Evolutionary conservation across 2,113 vertebrate genomes (phyloP).

Genomic region (Cacatua alba): DNA sequence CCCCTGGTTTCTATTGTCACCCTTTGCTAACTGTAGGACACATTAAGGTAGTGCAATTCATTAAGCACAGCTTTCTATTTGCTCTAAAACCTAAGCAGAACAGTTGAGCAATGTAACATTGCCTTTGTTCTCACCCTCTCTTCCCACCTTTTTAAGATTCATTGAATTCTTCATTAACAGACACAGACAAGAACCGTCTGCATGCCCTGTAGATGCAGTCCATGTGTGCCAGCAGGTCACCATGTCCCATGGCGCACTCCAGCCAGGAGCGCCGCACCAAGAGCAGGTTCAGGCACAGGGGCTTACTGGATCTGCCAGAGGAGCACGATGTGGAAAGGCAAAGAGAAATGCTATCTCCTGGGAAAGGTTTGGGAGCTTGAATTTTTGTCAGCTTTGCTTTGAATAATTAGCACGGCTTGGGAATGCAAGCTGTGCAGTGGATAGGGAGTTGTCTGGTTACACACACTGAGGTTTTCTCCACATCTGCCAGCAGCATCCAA

Average conservation of each 20-base stretch:
- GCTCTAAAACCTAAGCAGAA: not conserved
- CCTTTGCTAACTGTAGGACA: not conserved
- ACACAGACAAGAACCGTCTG: not conserved
- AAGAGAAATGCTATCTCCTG: not conserved
- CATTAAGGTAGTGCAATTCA: not conserved
- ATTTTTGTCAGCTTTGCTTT: not conserved
- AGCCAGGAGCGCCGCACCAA: rapidly evolving
- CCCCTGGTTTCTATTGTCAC: not conserved
- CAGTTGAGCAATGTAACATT: not conserved
- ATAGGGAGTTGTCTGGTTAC: conserved; percentile 16
- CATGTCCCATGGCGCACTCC: rapidly evolving
- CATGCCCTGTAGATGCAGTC: not conserved
- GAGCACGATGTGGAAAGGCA: not conserved
- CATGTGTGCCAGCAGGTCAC: not conserved
- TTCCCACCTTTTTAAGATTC: not conserved
- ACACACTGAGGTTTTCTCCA: not conserved
- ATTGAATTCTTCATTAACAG: not conserved
- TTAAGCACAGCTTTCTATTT: not conserved
- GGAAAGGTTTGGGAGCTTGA: not conserved
- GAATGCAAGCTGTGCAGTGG: not conserved
- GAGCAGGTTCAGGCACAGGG: not conserved
- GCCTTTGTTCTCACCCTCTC: not conserved
- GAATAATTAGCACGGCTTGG: not conserved
- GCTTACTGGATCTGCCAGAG: not conserved
- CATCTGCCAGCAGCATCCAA: conserved; percentile 47